Conservation (phyloP, 2,797 vertebrate species). For the Siniperca obscura region DNA sequence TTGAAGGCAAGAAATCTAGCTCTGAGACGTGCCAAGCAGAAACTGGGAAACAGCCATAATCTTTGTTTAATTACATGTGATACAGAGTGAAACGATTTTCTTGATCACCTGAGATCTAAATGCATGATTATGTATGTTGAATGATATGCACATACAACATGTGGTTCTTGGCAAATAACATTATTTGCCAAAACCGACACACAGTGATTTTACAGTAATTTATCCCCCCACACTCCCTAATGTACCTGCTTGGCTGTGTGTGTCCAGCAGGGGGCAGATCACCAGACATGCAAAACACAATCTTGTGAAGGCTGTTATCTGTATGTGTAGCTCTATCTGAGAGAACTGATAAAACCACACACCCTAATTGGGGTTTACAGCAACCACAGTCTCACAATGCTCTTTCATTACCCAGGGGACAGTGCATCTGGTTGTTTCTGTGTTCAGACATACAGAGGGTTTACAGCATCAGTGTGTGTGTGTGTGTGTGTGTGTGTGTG, state of each 20-base stretch:
- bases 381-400: slow-evolving; percentile 72
- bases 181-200: slow-evolving; percentile 31
- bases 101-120: slow-evolving; percentile 34
- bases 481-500: slow-evolving; percentile 10
- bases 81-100: slow-evolving; percentile 16
- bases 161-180: slow-evolving; percentile 5
- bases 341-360: slow-evolving; percentile 74
- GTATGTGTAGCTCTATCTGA: slow-evolving; percentile 66
- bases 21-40: slow-evolving; percentile 43
- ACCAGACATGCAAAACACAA: slow-evolving; percentile 35
- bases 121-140: slow-evolving; percentile 5
- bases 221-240: background rate
- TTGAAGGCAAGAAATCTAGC: slow-evolving; percentile 66
- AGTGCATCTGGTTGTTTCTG: slow-evolving; percentile 66
- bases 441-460: slow-evolving; percentile 60
- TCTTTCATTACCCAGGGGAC: slow-evolving; percentile 83
- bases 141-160: slow-evolving; percentile 22
- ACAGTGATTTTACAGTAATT: slow-evolving; percentile 35
- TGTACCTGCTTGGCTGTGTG: slow-evolving; percentile 35
- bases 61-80: slow-evolving; percentile 65
- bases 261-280: slow-evolving; percentile 80
- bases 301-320: slow-evolving; percentile 72
- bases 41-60: slow-evolving; percentile 47
- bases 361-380: slow-evolving; percentile 85
- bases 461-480: slow-evolving; percentile 45